A percentile compares a stretch with the other conserved stretches of the same genome.
phyloP scores from a whole-genome alignment of 2,113 vertebrate species.

The Cranoglanis bouderius region DNA sequence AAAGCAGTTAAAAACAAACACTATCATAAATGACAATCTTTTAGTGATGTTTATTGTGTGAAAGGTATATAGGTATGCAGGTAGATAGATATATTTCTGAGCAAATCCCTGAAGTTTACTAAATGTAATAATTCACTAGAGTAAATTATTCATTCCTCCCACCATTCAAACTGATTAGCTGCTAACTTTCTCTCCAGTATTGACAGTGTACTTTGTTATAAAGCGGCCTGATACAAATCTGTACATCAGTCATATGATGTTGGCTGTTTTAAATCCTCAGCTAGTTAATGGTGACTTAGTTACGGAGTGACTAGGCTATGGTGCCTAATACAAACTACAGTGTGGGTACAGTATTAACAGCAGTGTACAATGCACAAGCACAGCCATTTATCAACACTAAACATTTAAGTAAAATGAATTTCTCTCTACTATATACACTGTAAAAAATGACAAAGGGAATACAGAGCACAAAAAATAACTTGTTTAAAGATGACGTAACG shows the following conservation, averaged over 20 bases:
- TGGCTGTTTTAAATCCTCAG: background rate
- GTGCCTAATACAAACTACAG: background rate
- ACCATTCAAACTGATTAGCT: background rate
- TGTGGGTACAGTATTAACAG: no score
- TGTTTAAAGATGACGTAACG: background rate
- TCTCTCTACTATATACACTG: no score
- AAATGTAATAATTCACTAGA: background rate
- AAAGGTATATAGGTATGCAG: no score
- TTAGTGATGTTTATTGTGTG: background rate
- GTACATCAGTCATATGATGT: background rate
- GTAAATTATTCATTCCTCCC: background rate
- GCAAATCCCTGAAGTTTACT: background rate
- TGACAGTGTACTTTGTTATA: background rate
- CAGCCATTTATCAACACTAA: no score
- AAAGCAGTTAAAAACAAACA: background rate
- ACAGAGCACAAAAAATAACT: no score
- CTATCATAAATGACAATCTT: background rate
- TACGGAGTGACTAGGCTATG: background rate
- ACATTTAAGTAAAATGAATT: no score
- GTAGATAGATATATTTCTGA: background rate
- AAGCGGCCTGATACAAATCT: background rate
- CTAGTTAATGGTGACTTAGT: background rate
- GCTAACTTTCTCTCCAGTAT: background rate
- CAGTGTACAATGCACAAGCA: no score
- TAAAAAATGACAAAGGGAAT: no score